Evolutionary conservation across 2,888 invertebrate genomes (phyloP), one percentile per base, ranked within the genome.

Genomic region (Nymphalis urticae): DNA sequence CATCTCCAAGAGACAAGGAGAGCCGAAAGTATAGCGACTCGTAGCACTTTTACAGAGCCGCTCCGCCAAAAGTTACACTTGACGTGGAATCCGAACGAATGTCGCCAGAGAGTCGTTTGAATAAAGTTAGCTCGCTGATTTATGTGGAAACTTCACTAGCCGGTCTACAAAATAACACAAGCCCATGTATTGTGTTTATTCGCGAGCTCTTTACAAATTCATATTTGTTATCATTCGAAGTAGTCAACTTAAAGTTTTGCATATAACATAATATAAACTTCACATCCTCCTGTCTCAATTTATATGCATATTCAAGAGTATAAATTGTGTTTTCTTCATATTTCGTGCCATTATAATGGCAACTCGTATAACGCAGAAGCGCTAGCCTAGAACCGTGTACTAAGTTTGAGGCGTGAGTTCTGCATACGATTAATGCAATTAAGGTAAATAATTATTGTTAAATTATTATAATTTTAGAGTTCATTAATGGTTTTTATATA

Each of bases 41-140:
- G 56, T 42, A 42, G 62, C 50, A 50, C 62, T 42, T 62, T 84
- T 80, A 81, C 84, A 82, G 87, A 86, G 82, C 81, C 77, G 83
- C 84, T 82, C 79, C 76, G 54, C 27, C 75, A 79, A 82, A 89
- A 90, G 86, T 90, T 89, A 84, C 80, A 79, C 84, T 85, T 85
- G 86, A 89, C 84, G 89, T 82, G 83, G 83, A 88, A 85, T 85
- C 84, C 86, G 84, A 90, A 90, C 90, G 87, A 88, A 85, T 90
- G 90, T 91, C 89, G 86, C 90, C 82, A 82, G 90, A 90, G 90
- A 90, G 90, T 90, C 90, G 89, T 90, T 91, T 90, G 90, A 90
- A 90, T 91, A 91, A 91, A 92, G 89, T 91, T 91, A 88, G 85
- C 79, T 81, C 79, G 81, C 88, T 91, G 91, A 90, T 92, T 91